A percentile compares a stretch with the other conserved stretches of the same genome.
Conservation (phyloP, 2,113 vertebrate species). For the Nymphicus hollandicus region DNA sequence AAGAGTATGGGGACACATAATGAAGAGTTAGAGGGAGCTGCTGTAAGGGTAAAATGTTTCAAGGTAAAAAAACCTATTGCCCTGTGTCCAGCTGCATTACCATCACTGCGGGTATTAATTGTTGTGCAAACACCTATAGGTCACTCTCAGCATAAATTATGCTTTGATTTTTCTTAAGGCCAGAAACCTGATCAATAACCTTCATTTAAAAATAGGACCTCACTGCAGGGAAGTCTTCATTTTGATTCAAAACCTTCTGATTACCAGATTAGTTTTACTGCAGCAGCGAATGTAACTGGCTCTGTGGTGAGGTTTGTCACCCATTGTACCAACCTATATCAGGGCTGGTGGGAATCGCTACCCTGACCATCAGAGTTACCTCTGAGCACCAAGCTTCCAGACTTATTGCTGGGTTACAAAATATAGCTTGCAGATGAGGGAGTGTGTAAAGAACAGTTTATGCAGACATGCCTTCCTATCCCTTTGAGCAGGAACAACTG, state of each 20-base stretch:
- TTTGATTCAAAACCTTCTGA: neutral
- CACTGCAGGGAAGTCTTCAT: neutral
- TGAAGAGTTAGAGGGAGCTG: neutral
- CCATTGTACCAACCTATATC: neutral
- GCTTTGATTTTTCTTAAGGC: constrained; percentile 13
- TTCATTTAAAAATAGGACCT: constrained; percentile 1
- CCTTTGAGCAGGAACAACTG: neutral
- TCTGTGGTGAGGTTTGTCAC: neutral
- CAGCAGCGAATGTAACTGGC: neutral
- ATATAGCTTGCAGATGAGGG: neutral
- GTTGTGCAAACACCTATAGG: constrained; percentile 14
- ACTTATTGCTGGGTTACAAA: no score
- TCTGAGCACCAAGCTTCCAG: neutral
- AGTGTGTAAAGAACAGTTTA: neutral
- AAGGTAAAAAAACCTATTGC: neutral
- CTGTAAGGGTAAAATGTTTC: neutral
- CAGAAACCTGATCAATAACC: constrained; percentile 8
- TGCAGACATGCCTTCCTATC: neutral
- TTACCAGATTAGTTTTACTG: neutral
- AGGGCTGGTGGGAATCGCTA: neutral
- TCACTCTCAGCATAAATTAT: neutral
- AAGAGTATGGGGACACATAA: constrained; percentile 18
- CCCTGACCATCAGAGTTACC: fast-evolving
- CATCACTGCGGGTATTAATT: neutral
- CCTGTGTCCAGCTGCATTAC: neutral